Conservation (phyloP, 2,888 invertebrate species). For the Antitype chi region DNA sequence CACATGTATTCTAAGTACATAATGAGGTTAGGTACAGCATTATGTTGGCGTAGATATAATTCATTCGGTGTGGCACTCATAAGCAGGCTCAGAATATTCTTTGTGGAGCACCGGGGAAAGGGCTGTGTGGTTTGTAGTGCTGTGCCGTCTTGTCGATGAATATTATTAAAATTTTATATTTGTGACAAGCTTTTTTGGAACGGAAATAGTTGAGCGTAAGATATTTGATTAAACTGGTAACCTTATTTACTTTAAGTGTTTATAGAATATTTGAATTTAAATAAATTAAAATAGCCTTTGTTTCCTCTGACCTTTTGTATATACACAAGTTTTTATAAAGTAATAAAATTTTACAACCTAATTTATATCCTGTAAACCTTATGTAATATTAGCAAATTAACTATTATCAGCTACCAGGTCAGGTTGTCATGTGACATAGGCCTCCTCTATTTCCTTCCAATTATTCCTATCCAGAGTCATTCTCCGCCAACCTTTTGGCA, state of each 20-base stretch:
- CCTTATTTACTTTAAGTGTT: too few species aligned
- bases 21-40: slow-evolving; percentile 55
- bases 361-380: too few species aligned
- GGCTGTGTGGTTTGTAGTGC: slow-evolving; percentile 65
- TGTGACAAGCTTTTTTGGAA: background rate
- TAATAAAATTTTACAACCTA: too few species aligned
- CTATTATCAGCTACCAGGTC: too few species aligned
- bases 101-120: slow-evolving; percentile 65
- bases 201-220: background rate
- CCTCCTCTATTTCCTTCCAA: too few species aligned
- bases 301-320: too few species aligned
- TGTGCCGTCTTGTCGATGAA: slow-evolving; percentile 43
- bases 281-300: background rate
- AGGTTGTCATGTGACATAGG: too few species aligned
- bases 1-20: slow-evolving; percentile 54
- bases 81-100: slow-evolving; percentile 69
- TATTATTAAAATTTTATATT: background rate
- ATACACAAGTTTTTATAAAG: too few species aligned
- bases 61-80: slow-evolving; percentile 67
- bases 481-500: too few species aligned
- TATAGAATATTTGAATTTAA: background rate
- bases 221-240: background rate
- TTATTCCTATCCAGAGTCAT: too few species aligned
- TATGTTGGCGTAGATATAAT: slow-evolving; percentile 62
- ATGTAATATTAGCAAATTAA: too few species aligned